A percentile compares a stretch with the other conserved stretches of the same genome.
These are phyloP conservation scores for Drosophila hydei DNA, from an alignment of 1,140 invertebrate species.

Conservation along the genomic window DNA sequence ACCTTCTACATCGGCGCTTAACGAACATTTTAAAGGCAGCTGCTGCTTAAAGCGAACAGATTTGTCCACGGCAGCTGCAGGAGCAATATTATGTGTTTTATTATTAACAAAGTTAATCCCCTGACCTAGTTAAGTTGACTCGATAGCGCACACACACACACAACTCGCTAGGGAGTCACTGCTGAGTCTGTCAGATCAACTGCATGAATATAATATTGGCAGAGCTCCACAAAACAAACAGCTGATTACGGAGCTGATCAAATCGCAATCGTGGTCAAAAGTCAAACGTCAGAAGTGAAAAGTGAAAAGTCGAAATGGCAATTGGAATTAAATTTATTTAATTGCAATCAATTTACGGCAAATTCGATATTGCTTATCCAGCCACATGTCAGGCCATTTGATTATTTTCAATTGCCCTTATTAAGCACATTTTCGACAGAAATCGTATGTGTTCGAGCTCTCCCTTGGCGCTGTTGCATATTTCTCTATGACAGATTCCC, in stretches of 20 bases:
- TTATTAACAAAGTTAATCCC: constrained; percentile 71
- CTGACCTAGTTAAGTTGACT: constrained; percentile 62
- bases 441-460: neutral
- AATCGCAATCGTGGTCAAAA: constrained; percentile 23
- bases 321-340: constrained; percentile 50
- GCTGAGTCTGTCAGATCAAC: neutral
- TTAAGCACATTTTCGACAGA: neutral
- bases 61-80: constrained; percentile 54
- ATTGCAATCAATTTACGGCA: constrained; percentile 23
- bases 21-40: constrained; percentile 57
- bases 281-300: constrained; percentile 9
- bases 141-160: constrained; percentile 22
- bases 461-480: constrained; percentile 15
- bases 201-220: constrained; percentile 56
- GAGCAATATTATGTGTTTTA: constrained; percentile 68
- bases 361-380: constrained; percentile 1
- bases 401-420: constrained; percentile 2
- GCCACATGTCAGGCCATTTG: constrained; percentile 15
- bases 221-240: constrained; percentile 48
- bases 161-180: constrained; percentile 1
- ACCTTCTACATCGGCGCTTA: constrained; percentile 30
- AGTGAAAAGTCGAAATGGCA: neutral
- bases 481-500: constrained; percentile 23
- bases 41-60: constrained; percentile 40
- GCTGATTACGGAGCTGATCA: constrained; percentile 43